These are phyloP conservation scores for Vespertilio murinus DNA, from an alignment of 2,797 vertebrate genomes.

Conservation along the genomic window DNA sequence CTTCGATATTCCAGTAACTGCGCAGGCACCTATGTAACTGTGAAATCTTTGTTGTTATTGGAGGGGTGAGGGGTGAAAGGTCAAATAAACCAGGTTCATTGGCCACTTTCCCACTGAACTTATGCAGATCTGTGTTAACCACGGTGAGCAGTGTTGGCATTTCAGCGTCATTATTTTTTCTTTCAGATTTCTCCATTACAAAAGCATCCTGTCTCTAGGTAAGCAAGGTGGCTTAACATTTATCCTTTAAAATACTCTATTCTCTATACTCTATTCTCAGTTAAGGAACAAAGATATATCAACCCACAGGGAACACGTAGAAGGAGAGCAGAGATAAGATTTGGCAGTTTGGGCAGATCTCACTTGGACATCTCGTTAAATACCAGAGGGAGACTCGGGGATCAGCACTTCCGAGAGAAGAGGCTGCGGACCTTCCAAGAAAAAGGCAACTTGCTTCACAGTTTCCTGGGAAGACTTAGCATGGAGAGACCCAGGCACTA, in stretches of 20 bases:
- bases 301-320: neutral
- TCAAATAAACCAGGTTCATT: neutral
- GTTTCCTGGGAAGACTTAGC: neutral
- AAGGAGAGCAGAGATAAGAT: neutral
- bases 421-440: neutral
- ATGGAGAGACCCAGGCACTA: neutral
- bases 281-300: constrained; percentile 10
- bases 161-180: neutral
- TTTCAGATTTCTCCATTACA: neutral
- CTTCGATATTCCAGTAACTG: neutral
- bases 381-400: neutral
- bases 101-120: neutral
- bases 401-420: neutral
- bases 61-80: neutral
- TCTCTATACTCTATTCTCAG: neutral
- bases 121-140: neutral
- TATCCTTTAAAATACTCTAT: constrained; percentile 1
- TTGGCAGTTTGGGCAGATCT: neutral
- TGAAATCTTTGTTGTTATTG: neutral
- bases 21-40: neutral
- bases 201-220: neutral
- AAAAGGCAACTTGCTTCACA: neutral
- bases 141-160: neutral
- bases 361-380: neutral
- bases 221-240: neutral